phyloP scores from a whole-genome alignment of 2,113 vertebrate species.

The Antechinus stuartii region DNA sequence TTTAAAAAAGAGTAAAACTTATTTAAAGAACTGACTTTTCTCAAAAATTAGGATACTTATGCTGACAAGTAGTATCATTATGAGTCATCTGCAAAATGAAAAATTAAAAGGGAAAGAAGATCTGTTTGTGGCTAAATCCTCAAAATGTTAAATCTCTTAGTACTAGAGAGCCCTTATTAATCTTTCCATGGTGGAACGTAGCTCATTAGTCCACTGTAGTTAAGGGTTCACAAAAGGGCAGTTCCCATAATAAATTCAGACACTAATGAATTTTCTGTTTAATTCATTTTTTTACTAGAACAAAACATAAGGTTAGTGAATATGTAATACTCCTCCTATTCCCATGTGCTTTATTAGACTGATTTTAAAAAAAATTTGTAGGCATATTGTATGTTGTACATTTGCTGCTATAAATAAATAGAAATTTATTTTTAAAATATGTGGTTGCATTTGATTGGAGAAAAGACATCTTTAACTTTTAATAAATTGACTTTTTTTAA shows the following conservation, averaged over 20 bases:
- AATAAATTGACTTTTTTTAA: conserved; percentile 45
- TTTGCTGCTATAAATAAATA: conserved; percentile 68
- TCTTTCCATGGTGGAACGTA: conserved; percentile 70
- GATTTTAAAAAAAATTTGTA: conserved; percentile 67
- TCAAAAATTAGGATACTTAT: conserved; percentile 58
- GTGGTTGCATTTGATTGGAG: conserved; percentile 60
- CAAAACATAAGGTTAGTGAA: conserved; percentile 67
- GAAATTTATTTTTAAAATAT: conserved; percentile 66
- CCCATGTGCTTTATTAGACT: conserved; percentile 68
- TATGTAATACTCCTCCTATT: conserved; percentile 62
- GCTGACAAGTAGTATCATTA: conserved; percentile 54
- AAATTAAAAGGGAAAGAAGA: conserved; percentile 67
- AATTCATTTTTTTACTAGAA: conserved; percentile 67
- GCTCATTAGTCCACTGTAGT: conserved; percentile 72
- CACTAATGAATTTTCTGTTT: conserved; percentile 74
- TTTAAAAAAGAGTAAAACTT: conserved; percentile 56
- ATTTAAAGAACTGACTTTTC: conserved; percentile 57
- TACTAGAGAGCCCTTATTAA: conserved; percentile 57
- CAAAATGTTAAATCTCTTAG: conserved; percentile 70
- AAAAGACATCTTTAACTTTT: conserved; percentile 62
- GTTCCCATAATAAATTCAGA: conserved; percentile 70
- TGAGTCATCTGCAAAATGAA: conserved; percentile 47
- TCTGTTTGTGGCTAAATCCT: conserved; percentile 67
- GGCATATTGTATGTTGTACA: conserved; percentile 47
- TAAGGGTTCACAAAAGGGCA: conserved; percentile 69